Evolutionary conservation across 2,888 invertebrate genomes (phyloP).

Genomic region (Philonicus albiceps): DNA sequence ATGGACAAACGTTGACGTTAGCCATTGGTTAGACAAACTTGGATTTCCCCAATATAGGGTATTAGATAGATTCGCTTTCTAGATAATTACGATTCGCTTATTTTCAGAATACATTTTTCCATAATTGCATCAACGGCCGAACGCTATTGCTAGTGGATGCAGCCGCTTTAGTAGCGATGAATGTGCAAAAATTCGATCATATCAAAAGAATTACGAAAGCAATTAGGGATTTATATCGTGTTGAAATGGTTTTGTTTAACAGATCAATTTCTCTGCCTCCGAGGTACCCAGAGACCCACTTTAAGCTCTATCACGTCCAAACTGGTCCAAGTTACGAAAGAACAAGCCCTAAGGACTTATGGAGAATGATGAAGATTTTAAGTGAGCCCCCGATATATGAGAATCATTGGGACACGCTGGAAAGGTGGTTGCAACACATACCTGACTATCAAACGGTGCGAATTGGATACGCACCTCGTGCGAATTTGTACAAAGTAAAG

Average conservation of each 20-base stretch:
- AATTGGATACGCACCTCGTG: slow-evolving; percentile 51
- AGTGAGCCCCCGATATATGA: slow-evolving; percentile 61
- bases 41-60: slow-evolving; percentile 67
- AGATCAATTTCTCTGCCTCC: slow-evolving; percentile 64
- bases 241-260: slow-evolving; percentile 62
- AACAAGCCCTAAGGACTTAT: slow-evolving; percentile 64
- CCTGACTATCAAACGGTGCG: slow-evolving; percentile 50
- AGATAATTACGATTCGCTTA: not conserved
- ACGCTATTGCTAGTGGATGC: slow-evolving; percentile 65
- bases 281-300: slow-evolving; percentile 65
- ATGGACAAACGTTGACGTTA: slow-evolving; percentile 65
- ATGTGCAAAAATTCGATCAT: slow-evolving; percentile 64
- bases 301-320: slow-evolving; percentile 65
- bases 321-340: slow-evolving; percentile 66
- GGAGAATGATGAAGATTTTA: slow-evolving; percentile 67
- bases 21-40: slow-evolving; percentile 64
- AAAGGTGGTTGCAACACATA: slow-evolving; percentile 52
- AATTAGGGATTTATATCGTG: slow-evolving; percentile 62
- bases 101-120: slow-evolving; percentile 61
- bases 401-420: slow-evolving; percentile 66
- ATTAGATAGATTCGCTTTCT: not conserved
- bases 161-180: slow-evolving; percentile 63
- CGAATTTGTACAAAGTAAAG: slow-evolving; percentile 43
- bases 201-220: slow-evolving; percentile 59
- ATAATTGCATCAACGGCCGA: slow-evolving; percentile 64